Conservation (phyloP, 1,140 invertebrate genomes). For the Heliconius hewitsoni region DNA sequence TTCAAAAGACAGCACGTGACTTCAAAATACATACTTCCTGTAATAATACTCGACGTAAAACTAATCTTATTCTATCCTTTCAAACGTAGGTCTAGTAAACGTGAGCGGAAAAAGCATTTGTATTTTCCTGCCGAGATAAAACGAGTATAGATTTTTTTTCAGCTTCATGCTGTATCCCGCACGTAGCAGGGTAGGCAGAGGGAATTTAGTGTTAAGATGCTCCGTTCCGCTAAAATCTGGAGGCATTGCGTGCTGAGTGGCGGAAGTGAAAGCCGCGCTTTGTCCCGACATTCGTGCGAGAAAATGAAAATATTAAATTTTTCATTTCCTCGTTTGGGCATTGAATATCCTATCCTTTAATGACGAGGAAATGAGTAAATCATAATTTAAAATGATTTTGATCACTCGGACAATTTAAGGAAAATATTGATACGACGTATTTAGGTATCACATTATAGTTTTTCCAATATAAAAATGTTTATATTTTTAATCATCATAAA, state of each 20-base stretch:
- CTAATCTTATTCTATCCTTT: conserved; percentile 2
- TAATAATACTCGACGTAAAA: conserved; percentile 2
- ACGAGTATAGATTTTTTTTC: not conserved
- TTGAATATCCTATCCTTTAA: too few species aligned
- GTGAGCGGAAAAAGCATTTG: conserved; percentile 5
- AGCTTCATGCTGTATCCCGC: too few species aligned
- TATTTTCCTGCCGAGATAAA: not conserved
- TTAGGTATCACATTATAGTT: not conserved
- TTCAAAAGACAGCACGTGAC: conserved; percentile 20
- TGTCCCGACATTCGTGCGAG: too few species aligned
- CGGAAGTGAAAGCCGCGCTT: too few species aligned
- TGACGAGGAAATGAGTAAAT: not conserved
- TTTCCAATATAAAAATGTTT: not conserved
- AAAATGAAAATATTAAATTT: too few species aligned
- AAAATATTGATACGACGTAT: not conserved
- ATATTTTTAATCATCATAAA: not conserved
- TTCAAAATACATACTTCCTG: conserved; percentile 10
- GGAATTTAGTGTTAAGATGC: too few species aligned
- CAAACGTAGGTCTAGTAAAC: not conserved
- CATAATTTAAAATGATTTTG: not conserved
- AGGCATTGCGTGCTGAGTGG: too few species aligned
- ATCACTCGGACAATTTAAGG: not conserved
- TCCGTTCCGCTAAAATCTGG: too few species aligned
- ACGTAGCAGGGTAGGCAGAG: too few species aligned
- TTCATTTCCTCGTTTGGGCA: too few species aligned